Conservation (phyloP, 2,888 invertebrate species). For the Eubasilissa splendida region DNA sequence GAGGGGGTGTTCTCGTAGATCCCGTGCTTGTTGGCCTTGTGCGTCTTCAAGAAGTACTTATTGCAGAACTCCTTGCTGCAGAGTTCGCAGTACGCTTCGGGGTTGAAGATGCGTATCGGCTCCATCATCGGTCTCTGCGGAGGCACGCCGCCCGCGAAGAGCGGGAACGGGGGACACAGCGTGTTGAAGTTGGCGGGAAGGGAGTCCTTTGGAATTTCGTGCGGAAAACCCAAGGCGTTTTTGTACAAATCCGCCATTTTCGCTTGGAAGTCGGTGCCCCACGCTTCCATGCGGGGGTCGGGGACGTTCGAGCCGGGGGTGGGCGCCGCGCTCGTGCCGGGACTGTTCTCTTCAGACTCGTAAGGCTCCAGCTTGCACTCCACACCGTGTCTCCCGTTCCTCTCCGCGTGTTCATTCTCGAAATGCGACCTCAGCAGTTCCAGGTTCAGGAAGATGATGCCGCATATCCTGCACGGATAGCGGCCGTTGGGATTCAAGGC, state of each 20-base stretch:
- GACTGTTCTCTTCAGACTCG: constrained; percentile 54
- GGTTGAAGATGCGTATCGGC: constrained; percentile 91
- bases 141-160: constrained; percentile 64
- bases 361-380: constrained; percentile 56
- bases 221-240: constrained; percentile 70
- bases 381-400: constrained; percentile 51
- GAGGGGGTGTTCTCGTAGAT: constrained; percentile 79
- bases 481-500: constrained; percentile 41
- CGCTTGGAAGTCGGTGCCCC: constrained; percentile 67
- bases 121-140: constrained; percentile 64
- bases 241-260: constrained; percentile 72
- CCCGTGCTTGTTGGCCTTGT: constrained; percentile 97
- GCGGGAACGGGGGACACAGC: constrained; percentile 71
- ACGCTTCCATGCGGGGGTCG: constrained; percentile 57
- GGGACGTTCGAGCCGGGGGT: constrained; percentile 40
- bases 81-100: constrained; percentile 96
- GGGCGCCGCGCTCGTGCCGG: constrained; percentile 44
- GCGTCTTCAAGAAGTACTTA: constrained; percentile 97
- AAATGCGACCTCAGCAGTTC: constrained; percentile 53
- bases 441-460: constrained; percentile 50
- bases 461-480: constrained; percentile 55
- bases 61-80: constrained; percentile 99
- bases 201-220: constrained; percentile 64
- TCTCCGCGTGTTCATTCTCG: constrained; percentile 56
- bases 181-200: constrained; percentile 70